phyloP scores from a whole-genome alignment of 2,888 invertebrate species.

The Drosophila niveifrons region DNA sequence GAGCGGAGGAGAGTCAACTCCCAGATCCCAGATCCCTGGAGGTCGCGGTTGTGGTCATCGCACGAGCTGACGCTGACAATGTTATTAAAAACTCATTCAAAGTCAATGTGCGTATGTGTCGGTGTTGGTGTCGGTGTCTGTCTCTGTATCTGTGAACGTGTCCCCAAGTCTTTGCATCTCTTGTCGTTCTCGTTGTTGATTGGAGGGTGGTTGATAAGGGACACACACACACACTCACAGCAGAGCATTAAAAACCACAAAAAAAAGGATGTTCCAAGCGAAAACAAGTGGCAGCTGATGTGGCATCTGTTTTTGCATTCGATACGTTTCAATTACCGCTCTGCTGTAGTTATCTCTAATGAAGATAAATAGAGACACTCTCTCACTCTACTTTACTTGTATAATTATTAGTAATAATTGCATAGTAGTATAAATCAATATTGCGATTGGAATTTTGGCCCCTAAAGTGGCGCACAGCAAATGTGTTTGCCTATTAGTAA shows the following conservation, averaged over 20 bases:
- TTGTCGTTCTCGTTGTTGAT: background rate
- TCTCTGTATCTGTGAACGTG: background rate
- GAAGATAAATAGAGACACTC: conserved; percentile 8
- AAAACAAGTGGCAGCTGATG: conserved; percentile 18
- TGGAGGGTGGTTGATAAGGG: conserved; percentile 35
- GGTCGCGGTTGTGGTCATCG: conserved; percentile 56
- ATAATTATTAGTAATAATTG: background rate
- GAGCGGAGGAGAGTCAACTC: conserved; percentile 29
- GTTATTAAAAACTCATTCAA: conserved; percentile 80
- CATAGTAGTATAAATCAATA: background rate
- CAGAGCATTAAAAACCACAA: background rate
- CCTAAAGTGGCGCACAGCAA: background rate
- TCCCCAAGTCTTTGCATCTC: background rate
- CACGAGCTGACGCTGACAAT: conserved; percentile 66
- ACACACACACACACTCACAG: background rate
- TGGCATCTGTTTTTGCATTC: conserved; percentile 45
- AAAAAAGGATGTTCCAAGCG: conserved; percentile 16
- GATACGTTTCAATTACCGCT: conserved; percentile 53
- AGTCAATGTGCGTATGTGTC: conserved; percentile 56
- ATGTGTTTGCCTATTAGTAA: conserved; percentile 4
- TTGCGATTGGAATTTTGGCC: background rate
- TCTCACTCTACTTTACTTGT: background rate
- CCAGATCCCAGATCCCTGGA: conserved; percentile 16
- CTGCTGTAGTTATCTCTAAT: conserved; percentile 26
- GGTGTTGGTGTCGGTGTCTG: background rate